These are phyloP conservation scores for Maniola jurtina DNA, from an alignment of 1,140 invertebrate species.

Conservation along the genomic window DNA sequence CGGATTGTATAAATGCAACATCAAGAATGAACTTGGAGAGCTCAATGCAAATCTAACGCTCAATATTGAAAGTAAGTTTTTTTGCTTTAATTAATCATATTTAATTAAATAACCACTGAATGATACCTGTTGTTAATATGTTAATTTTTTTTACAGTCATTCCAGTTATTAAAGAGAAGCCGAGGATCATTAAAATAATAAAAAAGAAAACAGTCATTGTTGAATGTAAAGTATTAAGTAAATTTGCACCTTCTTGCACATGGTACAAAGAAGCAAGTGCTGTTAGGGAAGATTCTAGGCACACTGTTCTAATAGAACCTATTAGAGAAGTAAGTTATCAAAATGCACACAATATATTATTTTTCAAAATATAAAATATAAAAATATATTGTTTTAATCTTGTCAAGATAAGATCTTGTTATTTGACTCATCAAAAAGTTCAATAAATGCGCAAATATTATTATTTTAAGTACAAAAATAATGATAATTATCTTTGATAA, in stretches of 20 bases:
- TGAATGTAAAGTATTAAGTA: slow-evolving; percentile 93
- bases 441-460: neutral
- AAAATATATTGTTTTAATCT: no score
- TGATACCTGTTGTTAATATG: neutral
- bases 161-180: slow-evolving; percentile 95
- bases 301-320: slow-evolving; percentile 87
- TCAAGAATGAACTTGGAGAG: slow-evolving; percentile 97
- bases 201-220: slow-evolving; percentile 94
- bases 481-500: no score
- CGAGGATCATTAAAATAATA: slow-evolving; percentile 92
- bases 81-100: neutral
- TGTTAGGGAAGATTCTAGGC: slow-evolving; percentile 87
- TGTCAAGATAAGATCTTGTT: no score
- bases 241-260: slow-evolving; percentile 91
- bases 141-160: slow-evolving; percentile 84
- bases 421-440: no score
- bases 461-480: no score
- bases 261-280: slow-evolving; percentile 93
- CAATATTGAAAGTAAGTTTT: slow-evolving; percentile 96
- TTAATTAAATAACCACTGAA: neutral
- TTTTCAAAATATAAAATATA: slow-evolving; percentile 10
- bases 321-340: slow-evolving; percentile 84
- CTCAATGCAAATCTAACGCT: slow-evolving; percentile 97
- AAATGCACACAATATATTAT: neutral
- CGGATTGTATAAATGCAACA: slow-evolving; percentile 98